phyloP scores from a whole-genome alignment of 2,113 vertebrate genomes.

The Siniperca chuatsi region DNA sequence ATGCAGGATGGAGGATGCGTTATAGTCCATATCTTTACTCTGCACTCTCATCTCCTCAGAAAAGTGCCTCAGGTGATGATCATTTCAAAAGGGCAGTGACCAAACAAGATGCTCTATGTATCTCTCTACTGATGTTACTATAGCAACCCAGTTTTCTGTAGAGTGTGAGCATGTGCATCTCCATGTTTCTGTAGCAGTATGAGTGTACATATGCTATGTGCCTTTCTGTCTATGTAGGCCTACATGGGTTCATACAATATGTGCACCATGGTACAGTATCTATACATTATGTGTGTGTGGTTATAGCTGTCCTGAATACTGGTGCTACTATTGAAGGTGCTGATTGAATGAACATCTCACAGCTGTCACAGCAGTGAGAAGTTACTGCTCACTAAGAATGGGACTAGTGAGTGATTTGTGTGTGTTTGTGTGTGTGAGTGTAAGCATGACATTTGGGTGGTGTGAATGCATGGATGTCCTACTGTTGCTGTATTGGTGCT shows the following conservation, averaged over 20 bases:
- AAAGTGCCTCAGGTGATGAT: conserved; percentile 7
- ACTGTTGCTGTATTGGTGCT: neutral
- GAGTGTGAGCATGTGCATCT: conserved; percentile 11
- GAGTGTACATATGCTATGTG: neutral
- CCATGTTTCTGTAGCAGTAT: neutral
- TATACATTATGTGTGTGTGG: neutral
- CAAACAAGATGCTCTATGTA: conserved; percentile 67
- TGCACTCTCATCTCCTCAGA: conserved; percentile 41
- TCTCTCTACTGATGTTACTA: conserved; percentile 56
- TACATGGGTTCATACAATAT: neutral
- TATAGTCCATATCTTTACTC: conserved; percentile 13
- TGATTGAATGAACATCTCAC: conserved; percentile 4
- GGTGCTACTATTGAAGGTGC: neutral
- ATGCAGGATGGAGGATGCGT: neutral
- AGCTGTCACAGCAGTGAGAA: neutral
- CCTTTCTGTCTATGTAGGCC: neutral
- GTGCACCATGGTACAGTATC: neutral
- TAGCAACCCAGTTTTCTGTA: conserved; percentile 60
- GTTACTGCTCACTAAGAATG: neutral
- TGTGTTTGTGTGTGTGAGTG: neutral
- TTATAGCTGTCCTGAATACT: neutral
- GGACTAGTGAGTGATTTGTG: neutral
- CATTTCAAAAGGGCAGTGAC: conserved; percentile 58
- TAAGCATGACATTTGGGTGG: neutral
- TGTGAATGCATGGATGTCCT: neutral